Percentiles rank a stretch among this genome's conserved stretches.
phyloP scores from a whole-genome alignment of 1,140 invertebrate species.

The Polypedilum pembai region DNA sequence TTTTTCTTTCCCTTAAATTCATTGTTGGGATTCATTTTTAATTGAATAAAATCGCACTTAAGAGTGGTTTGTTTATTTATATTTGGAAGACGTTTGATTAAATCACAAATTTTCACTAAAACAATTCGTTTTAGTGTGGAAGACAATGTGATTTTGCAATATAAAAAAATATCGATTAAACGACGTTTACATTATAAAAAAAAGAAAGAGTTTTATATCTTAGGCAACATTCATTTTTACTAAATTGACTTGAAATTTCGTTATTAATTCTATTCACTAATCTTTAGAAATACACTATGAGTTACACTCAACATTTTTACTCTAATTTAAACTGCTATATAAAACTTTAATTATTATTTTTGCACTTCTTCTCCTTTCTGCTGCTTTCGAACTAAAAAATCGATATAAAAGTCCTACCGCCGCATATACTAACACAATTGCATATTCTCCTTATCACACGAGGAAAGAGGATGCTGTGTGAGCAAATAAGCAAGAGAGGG shows the following conservation, averaged over 20 bases:
- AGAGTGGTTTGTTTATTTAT: background rate
- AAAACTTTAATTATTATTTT: background rate
- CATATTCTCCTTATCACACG: background rate
- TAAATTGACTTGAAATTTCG: background rate
- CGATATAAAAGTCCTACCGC: background rate
- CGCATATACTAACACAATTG: background rate
- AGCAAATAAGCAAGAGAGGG: background rate
- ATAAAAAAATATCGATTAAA: constrained; percentile 17
- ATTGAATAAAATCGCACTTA: background rate
- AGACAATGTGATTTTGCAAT: constrained; percentile 32
- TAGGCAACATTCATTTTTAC: background rate
- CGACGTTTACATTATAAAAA: background rate
- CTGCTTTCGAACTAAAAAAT: constrained; percentile 8
- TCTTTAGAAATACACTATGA: too few species aligned
- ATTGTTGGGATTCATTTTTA: background rate
- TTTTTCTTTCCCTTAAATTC: background rate
- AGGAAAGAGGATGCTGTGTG: background rate
- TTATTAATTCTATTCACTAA: background rate
- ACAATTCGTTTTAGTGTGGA: constrained; percentile 29
- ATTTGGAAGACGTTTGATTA: constrained; percentile 13
- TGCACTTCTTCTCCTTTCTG: background rate
- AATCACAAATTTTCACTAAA: constrained; percentile 28
- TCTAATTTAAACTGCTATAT: too few species aligned
- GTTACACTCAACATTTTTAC: too few species aligned
- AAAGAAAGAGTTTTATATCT: background rate